Base-by-base conservation (phyloP, 2,888 invertebrate genomes). In the Diarsia rubi region DNA sequence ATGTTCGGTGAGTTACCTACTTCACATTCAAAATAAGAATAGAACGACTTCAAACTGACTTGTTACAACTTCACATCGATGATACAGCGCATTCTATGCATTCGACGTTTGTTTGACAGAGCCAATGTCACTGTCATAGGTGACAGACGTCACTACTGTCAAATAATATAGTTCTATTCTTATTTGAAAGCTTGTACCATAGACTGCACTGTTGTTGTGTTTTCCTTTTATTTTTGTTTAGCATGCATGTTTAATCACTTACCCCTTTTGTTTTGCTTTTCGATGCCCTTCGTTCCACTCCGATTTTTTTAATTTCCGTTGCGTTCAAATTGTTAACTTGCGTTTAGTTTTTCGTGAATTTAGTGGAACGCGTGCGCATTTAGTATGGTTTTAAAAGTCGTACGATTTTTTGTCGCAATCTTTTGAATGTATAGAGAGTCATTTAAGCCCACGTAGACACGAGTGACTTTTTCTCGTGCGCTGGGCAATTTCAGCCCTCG, bases 341-440 rank as follows among this genome's bases (percentile, higher is more conserved):
- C 24, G 31, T 64, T 72, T 64, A 14, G 14, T 78, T 75, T 75
- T 75, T 59, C 73, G 45, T 73, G 57, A 75, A 68, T 71, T 64
- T 76, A 77, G 75, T 88, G 82, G 81, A 85, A 87, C 88, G 88
- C 86, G 78, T 82, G 85, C n/a, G 82, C 71, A 84, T 62, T 24
- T 77, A 74, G 72, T 70, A 54, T 68, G 63, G 44, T 73, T 69
- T 11, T 59, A 37, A 57, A 21, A 54, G 77, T 69, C 74, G 63
- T 76, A 42, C 69, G 74, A 74, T 84, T 86, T 84, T 82, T 84
- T 74, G 82, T 80, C 86, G 79, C 44, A 12, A 31, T 8, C 12
- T 62, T 60, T 37, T 37, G 8, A 52, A 3, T 0, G 0, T 19
- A 3, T 19, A 1, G n/a, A 37, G 12, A 8, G n/a, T n/a, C n/a